Evolutionary conservation across 1,140 invertebrate species (phyloP).

Genomic region (Brachionus rubens): DNA sequence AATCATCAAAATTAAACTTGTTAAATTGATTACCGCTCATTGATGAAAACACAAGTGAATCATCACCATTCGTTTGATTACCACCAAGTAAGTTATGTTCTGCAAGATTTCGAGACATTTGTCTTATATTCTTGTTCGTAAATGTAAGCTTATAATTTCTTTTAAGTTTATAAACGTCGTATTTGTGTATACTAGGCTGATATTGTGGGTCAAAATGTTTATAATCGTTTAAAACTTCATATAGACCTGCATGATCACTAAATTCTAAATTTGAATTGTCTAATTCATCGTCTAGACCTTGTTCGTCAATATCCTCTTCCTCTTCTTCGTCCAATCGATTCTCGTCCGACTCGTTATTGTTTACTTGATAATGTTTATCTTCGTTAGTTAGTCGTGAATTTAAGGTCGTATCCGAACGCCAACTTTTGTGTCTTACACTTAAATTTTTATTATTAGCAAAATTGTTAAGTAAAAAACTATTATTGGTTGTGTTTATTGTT

Average conservation of each 20-base stretch:
- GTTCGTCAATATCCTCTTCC: neutral
- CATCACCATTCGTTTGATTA: no score
- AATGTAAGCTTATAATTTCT: conserved; percentile 33
- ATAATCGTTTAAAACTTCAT: conserved; percentile 2
- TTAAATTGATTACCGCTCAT: neutral
- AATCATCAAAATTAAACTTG: conserved; percentile 5
- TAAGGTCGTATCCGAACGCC: neutral
- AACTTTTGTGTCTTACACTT: neutral
- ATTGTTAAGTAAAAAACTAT: conserved; percentile 1
- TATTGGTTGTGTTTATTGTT: neutral
- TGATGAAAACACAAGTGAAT: conserved; percentile 11
- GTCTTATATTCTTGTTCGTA: neutral
- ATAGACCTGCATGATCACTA: conserved; percentile 22
- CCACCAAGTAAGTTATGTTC: no score
- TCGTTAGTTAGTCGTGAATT: no score
- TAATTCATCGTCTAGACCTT: neutral
- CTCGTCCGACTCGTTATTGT: neutral
- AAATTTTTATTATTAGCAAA: conserved; percentile 13
- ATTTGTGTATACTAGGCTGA: neutral
- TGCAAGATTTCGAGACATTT: neutral
- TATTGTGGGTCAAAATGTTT: neutral
- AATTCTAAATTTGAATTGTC: conserved; percentile 34
- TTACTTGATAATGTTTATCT: neutral
- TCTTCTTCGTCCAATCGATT: neutral
- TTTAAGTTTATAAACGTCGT: conserved; percentile 17